phyloP scores from a whole-genome alignment of 2,888 invertebrate species.

The Papilio demoleus region DNA sequence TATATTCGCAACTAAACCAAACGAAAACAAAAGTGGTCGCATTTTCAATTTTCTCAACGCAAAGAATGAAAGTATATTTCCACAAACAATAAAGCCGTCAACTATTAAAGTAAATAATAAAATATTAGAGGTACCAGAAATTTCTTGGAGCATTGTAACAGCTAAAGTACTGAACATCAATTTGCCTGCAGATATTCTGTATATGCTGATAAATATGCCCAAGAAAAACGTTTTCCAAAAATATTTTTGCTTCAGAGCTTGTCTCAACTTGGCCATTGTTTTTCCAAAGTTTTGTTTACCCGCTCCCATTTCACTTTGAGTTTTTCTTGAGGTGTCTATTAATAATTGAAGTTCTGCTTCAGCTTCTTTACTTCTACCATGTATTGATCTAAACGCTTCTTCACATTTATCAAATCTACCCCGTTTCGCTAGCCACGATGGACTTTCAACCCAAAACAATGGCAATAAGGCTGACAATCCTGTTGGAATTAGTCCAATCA shows the following conservation, averaged over 20 bases:
- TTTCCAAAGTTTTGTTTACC: neutral
- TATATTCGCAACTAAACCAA: conserved; percentile 40
- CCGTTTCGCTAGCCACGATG: conserved; percentile 49
- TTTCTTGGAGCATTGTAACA: conserved; percentile 45
- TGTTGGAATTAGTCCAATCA: conserved; percentile 45
- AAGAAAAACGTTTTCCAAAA: conserved; percentile 45
- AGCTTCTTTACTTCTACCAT: conserved; percentile 39
- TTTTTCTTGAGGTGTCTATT: conserved; percentile 37
- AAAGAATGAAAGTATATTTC: conserved; percentile 42
- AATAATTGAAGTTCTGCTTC: conserved; percentile 45
- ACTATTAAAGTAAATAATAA: conserved; percentile 43
- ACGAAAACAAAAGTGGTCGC: conserved; percentile 45
- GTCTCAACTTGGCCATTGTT: neutral
- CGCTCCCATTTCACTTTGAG: conserved; percentile 3
- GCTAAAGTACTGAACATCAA: conserved; percentile 43
- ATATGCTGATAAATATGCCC: conserved; percentile 39
- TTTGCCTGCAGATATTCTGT: conserved; percentile 41
- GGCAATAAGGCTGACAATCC: conserved; percentile 45
- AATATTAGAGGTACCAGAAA: conserved; percentile 44
- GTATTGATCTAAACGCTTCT: conserved; percentile 46
- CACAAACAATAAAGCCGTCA: conserved; percentile 42
- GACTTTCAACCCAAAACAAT: conserved; percentile 49
- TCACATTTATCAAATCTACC: conserved; percentile 49
- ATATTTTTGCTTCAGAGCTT: conserved; percentile 41
- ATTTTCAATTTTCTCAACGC: conserved; percentile 43